phyloP scores from a whole-genome alignment of 2,113 vertebrate species.

The Solea solea region DNA sequence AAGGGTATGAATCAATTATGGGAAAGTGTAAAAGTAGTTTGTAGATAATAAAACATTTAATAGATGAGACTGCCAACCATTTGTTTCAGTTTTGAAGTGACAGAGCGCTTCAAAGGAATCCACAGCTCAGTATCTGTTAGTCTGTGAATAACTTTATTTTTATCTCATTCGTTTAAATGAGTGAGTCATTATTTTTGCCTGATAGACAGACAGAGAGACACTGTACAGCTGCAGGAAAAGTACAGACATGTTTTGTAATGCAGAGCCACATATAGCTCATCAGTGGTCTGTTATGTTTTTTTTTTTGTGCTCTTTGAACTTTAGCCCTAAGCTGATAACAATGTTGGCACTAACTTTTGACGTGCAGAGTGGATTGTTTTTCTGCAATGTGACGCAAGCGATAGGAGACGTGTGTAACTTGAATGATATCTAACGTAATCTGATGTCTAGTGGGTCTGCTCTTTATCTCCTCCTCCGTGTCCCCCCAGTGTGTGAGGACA shows the following conservation, averaged over 20 bases:
- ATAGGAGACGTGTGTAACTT: neutral
- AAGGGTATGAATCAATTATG: neutral
- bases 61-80: too few species aligned
- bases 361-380: slow-evolving; percentile 15
- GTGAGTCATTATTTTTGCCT: neutral
- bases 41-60: too few species aligned
- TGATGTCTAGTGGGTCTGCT: slow-evolving; percentile 10
- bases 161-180: neutral
- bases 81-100: too few species aligned
- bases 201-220: neutral
- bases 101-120: too few species aligned
- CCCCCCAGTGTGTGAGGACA: slow-evolving; percentile 7
- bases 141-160: neutral
- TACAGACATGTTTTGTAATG: too few species aligned
- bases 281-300: neutral
- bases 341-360: neutral
- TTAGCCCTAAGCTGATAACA: slow-evolving; percentile 52
- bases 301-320: slow-evolving; percentile 52
- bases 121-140: too few species aligned
- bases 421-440: neutral
- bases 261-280: neutral
- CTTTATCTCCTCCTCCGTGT: slow-evolving; percentile 1
- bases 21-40: too few species aligned
- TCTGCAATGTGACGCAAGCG: neutral
- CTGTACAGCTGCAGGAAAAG: neutral